These are phyloP conservation scores for Oceanodroma leucorhoa DNA, from an alignment of 2,797 vertebrate genomes.

Conservation along the genomic window DNA sequence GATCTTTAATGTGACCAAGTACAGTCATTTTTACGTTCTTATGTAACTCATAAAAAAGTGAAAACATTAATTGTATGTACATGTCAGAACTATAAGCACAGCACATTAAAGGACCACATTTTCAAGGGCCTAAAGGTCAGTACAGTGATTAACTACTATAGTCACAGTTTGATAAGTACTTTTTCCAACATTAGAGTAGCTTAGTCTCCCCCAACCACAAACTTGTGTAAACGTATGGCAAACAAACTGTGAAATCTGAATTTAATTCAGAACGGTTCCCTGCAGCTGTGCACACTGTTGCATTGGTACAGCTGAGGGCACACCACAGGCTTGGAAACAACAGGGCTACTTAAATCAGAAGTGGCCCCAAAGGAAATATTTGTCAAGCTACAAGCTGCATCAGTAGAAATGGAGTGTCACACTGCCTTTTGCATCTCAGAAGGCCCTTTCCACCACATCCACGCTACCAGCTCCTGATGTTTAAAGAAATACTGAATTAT, in stretches of 20 bases:
- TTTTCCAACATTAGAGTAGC: background rate
- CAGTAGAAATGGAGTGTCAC: background rate
- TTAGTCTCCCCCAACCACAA: background rate
- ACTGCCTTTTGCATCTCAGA: background rate
- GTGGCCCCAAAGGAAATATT: background rate
- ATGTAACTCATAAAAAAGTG: background rate
- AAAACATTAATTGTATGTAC: background rate
- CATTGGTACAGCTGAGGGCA: background rate
- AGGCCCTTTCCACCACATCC: background rate
- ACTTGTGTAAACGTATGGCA: background rate
- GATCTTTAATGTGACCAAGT: background rate
- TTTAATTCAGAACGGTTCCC: background rate
- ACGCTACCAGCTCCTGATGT: background rate
- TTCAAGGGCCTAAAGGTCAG: conserved; percentile 12
- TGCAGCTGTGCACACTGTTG: background rate
- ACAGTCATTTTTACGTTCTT: background rate
- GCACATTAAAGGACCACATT: background rate
- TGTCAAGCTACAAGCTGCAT: background rate
- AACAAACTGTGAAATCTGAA: background rate
- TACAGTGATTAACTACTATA: background rate
- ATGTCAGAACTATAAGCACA: background rate
- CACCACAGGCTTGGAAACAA: background rate
- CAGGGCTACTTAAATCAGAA: background rate
- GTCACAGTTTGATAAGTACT: background rate
- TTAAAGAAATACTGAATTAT: background rate